Conservation (phyloP, 1,140 invertebrate genomes). For the Drosophila persimilis region DNA sequence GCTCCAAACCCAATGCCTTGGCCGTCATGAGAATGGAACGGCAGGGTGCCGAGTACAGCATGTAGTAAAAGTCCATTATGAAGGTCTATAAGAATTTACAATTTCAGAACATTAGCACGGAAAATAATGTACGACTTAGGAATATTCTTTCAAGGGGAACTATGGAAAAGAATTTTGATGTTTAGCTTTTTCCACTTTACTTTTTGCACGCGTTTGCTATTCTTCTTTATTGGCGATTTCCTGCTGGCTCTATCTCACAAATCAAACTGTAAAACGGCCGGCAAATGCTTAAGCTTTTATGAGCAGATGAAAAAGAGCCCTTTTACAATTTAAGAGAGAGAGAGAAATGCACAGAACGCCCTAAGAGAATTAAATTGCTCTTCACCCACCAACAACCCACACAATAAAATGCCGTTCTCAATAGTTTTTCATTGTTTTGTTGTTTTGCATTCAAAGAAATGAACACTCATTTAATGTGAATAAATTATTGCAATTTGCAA, state of each 20-base stretch:
- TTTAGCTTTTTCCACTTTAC: not conserved
- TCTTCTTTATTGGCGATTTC: conserved; percentile 7
- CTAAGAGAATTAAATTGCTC: conserved; percentile 21
- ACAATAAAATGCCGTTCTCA: conserved; percentile 4
- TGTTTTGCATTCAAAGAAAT: conserved; percentile 42
- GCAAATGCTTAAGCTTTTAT: not conserved
- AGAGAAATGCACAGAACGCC: not conserved
- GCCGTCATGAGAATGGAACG: conserved; percentile 87
- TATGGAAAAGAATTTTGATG: not conserved
- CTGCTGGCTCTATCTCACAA: conserved; percentile 7
- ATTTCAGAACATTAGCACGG: too few species aligned
- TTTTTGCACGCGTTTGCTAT: not conserved
- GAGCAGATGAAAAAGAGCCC: not conserved
- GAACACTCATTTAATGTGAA: conserved; percentile 45
- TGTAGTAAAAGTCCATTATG: conserved; percentile 86
- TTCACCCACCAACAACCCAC: not conserved
- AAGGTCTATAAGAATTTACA: not conserved
- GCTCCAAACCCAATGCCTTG: conserved; percentile 87
- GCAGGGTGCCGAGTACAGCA: conserved; percentile 88
- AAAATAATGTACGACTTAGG: too few species aligned
- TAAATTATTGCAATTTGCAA: conserved; percentile 8
- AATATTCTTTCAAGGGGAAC: not conserved
- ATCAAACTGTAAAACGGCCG: conserved; percentile 1
- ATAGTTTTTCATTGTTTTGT: conserved; percentile 5
- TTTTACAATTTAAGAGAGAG: conserved; percentile 12